Percentiles rank a stretch among this genome's conserved stretches.
Evolutionary conservation across 2,888 invertebrate species (phyloP).

Genomic region (Patella ulyssiponensis): DNA sequence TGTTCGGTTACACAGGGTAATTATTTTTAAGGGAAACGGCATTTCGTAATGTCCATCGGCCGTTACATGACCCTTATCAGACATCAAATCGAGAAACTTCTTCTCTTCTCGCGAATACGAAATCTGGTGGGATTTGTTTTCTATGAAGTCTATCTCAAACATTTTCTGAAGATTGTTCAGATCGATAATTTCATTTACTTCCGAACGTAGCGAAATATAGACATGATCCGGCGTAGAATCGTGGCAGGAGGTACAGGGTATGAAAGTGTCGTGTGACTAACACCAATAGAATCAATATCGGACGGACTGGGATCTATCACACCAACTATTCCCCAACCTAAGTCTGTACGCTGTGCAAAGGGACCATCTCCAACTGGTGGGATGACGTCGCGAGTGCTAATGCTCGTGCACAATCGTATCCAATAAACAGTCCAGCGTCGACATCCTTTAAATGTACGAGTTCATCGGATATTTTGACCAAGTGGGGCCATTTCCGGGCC

Average conservation of each 20-base stretch:
- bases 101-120: background rate
- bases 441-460: background rate
- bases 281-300: background rate
- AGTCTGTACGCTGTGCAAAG: background rate
- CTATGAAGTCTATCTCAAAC: background rate
- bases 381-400: background rate
- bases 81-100: background rate
- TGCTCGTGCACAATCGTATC: background rate
- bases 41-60: background rate
- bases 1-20: background rate
- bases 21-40: background rate
- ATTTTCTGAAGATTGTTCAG: background rate
- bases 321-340: background rate
- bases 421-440: background rate
- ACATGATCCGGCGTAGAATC: no score
- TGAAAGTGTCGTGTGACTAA: background rate
- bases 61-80: background rate
- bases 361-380: background rate
- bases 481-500: background rate
- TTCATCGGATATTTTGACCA: background rate
- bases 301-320: background rate
- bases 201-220: no score
- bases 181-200: background rate
- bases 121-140: background rate
- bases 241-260: no score